Base-by-base conservation (phyloP, 2,113 vertebrate species). In the Scolopax mira region DNA sequence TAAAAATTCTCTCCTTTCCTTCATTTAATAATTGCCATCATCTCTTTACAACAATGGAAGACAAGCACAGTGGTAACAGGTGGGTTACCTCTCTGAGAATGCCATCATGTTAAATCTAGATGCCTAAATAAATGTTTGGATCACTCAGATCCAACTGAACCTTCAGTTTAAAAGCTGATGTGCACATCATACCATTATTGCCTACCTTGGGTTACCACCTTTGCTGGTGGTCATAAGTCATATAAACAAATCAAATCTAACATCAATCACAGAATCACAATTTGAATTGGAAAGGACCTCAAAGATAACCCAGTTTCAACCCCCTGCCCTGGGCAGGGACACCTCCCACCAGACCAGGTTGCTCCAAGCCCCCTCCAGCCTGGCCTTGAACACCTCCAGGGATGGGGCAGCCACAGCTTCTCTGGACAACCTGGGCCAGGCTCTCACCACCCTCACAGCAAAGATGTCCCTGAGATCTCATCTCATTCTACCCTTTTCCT, bases 181-280 rank as follows among this genome's bases (percentile, higher is more conserved):
- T 71, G 23, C 7, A 49, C 3, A 1, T 8, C 30, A 24, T n/a
- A 74, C 33, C 11, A 15, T 3, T 54, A 9, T 35, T 67, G 17
- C 41, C 46, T 66, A 57, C 13, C 13, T 33, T 5, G 9, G 11
- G 6, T 58, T 57, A 49, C 13, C 51, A 62, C 21, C 42, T 51
- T 44, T 3, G 1, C 61, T 37, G 11, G 31, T 18, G 24, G 22
- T 44, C 31, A 28, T 52, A 39, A 54, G 14, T 7, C 0, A 0
- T 23, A 33, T 42, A 61, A 73, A 61, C 1, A 39, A 60, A 46
- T 8, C 6, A 42, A 42, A 13, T 42, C 17, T 30, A 52, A 48
- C 77, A 64, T 15, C 74, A 54, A 67, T 52, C 3, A 31, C 6
- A 72, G 8, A 35, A 22, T 35, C n/a, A 60, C 21, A 16, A 22